Evolutionary conservation across 2,797 vertebrate genomes (phyloP), one percentile per base, ranked within the genome.

Genomic region (Siniperca undulata): DNA sequence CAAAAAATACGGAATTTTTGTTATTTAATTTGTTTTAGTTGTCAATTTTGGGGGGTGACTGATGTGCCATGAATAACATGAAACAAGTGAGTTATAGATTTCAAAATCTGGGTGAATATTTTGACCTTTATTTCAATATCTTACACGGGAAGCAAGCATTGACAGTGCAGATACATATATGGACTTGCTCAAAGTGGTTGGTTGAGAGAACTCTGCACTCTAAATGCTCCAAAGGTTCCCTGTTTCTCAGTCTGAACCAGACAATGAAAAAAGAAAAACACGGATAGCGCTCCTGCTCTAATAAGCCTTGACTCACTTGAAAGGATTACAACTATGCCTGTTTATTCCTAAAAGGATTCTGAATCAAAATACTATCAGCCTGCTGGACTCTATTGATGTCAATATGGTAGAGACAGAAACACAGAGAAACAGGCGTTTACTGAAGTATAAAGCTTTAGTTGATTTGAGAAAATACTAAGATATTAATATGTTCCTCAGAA

Each of bases 291-390:
- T 46, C 12, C 38, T 14, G 8, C 65, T 60, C 27, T 75, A 40
- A 79, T 84, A 46, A 75, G 46, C 46, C 27, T 19, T 36, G 67
- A 80, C 67, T 75, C 71, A 55, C 60, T 61, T 71, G 60, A 71
- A 66, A 61, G 44, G 38, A 71, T 61, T 46, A 75, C 36, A 71
- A 48, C 22, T 30, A 36, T 0, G 8, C 36, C 65, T 24, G 7
- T 75, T 79, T 70, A 52, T 70, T 66, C 17, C 66, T 66, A 24
- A 74, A 78, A 74, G 34, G 38, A 58, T 48, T 70, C 17, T 60
- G 38, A 36, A 75, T 70, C 34, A 60, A 62, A 76, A 71, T 30
- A 30, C 61, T 20, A 46, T 74, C 50, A 60, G 52, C 44, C 66
- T 75, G 77, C 12, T 22, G 30, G 58, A 68, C 67, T 80, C 61